phyloP scores from a whole-genome alignment of 2,113 vertebrate species.

The Aythya baeri region DNA sequence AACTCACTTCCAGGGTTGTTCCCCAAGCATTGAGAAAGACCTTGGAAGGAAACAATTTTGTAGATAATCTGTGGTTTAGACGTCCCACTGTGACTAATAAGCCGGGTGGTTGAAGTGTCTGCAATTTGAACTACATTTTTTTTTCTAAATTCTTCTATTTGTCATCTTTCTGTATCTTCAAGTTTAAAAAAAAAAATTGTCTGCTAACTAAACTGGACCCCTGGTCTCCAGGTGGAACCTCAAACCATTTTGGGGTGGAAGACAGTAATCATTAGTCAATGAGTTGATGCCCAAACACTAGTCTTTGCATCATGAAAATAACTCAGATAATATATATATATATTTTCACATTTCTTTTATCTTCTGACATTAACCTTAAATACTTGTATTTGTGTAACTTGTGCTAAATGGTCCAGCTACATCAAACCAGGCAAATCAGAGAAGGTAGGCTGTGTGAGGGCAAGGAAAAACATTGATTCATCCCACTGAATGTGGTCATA shows the following conservation, averaged over 20 bases:
- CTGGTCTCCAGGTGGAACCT: not conserved
- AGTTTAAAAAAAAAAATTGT: not conserved
- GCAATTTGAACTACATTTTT: not conserved
- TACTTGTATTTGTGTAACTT: not conserved
- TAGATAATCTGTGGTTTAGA: not conserved
- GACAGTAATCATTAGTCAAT: not conserved
- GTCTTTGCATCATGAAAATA: not conserved
- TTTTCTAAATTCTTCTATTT: not conserved
- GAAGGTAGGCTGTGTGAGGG: not conserved
- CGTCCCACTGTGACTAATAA: not conserved
- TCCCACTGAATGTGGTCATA: accelerated
- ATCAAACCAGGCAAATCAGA: not conserved
- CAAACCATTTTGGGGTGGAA: not conserved
- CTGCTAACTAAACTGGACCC: not conserved
- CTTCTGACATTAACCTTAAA: not conserved
- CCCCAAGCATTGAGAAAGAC: not conserved
- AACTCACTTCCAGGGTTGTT: not conserved
- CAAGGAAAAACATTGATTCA: not conserved
- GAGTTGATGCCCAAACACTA: not conserved
- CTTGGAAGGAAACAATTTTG: not conserved
- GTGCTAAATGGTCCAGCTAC: not conserved
- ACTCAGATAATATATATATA: not conserved
- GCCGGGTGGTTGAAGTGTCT: not conserved
- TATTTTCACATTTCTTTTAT: not conserved
- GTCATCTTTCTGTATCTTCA: not conserved